Base-by-base conservation (phyloP, 1,140 invertebrate species). In the Hyles euphorbiae region DNA sequence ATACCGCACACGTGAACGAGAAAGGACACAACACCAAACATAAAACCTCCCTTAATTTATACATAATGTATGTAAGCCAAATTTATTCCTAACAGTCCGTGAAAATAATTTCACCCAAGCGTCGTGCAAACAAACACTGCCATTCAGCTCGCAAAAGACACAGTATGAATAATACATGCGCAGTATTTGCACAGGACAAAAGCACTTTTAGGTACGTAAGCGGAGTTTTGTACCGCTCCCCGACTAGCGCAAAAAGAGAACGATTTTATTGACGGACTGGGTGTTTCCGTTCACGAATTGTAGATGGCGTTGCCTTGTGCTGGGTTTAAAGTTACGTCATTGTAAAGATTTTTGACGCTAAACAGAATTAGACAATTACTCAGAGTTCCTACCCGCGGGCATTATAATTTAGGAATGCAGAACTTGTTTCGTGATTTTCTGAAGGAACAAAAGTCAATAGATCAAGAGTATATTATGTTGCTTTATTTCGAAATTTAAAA, bases 91-190 rank as follows among this genome's bases (percentile, higher is more conserved):
- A 48, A 48, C 46, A 48, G 46, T 40, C 5, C 36, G 36, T 40
- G 36, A 48, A 48, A 48, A 48, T 48, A 48, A 48, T 40, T 40
- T 40, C 36, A 40, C 36, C 36, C 36, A 48, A 22, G n/a, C 46
- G 4, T 48, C n/a, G 5, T 10, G n/a, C 46, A 48, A 70, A 66
- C 53, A 62, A 59, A 61, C 53, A 11, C 12, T 22, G 22, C 47
- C 34, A 59, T 61, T 67, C 56, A 22, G 22, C 22, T 65, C 60
- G 63, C 58, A 70, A 72, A 70, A 72, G 66, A 72, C 63, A 63
- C 66, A 61, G 58, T 63, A 75, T 81, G 78, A 76, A 81, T 78
- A 81, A 81, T 67, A 70, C 66, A 81, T 81, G 67, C 61, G 56
- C 56, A 69, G 68, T 76, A 40, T 40, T 78, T 77, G 74, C 58